phyloP scores from a whole-genome alignment of 2,888 invertebrate species.

The Acanthosoma haemorrhoidale region DNA sequence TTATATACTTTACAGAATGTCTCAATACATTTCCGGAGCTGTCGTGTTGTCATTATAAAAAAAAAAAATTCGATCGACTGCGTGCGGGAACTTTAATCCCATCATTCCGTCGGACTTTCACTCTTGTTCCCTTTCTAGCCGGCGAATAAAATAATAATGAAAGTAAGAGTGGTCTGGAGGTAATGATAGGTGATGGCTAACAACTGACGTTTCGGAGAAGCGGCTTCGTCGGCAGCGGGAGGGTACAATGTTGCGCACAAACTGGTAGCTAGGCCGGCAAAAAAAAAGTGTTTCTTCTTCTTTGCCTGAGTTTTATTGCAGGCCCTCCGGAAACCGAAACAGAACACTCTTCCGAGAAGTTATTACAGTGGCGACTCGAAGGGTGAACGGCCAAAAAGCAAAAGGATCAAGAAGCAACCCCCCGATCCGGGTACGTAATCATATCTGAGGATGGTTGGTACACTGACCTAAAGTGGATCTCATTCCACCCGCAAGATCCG shows the following conservation, averaged over 20 bases:
- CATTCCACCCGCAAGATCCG: too few species aligned
- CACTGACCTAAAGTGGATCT: not conserved
- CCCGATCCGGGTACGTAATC: not conserved
- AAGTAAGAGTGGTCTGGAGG: conserved; percentile 5
- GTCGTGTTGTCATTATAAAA: not conserved
- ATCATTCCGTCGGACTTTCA: not conserved
- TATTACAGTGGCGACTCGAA: conserved; percentile 9
- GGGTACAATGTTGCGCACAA: not conserved
- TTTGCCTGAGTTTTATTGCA: not conserved
- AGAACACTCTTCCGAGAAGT: conserved; percentile 18
- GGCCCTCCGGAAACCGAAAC: conserved; percentile 16
- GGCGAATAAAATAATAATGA: not conserved
- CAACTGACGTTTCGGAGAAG: not conserved
- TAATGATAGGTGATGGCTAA: not conserved
- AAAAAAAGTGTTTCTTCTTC: too few species aligned
- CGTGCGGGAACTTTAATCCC: not conserved
- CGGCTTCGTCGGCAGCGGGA: not conserved
- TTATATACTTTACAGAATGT: too few species aligned
- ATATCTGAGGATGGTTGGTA: not conserved
- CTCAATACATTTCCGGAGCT: not conserved
- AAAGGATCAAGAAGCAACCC: not conserved
- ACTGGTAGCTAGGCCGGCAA: not conserved
- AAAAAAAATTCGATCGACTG: not conserved
- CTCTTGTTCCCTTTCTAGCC: not conserved
- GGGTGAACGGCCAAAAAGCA: not conserved